Evolutionary conservation across 1,140 invertebrate genomes (phyloP), one percentile per base, ranked within the genome.

Genomic region (Cotesia typhae): DNA sequence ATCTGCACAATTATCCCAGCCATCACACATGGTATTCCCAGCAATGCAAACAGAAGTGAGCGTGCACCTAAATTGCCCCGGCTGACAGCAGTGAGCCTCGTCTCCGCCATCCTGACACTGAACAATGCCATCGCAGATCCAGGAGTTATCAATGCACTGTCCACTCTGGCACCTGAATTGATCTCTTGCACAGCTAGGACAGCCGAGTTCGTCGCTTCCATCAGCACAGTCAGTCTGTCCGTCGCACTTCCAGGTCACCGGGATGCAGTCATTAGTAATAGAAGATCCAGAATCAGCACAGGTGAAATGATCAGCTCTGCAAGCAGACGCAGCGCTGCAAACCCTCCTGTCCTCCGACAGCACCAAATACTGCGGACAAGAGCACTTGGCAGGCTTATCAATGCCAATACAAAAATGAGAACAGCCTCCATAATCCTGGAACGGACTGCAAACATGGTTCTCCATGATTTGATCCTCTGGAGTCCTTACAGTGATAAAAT

Each of bases 211-310:
- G 79, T 96, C 94, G 3, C 92, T 93, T 14, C 91, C 91, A 82
- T 96, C 95, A 1, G 89, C 86, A 87, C 96, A 98, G 83, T 98
- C 95, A 51, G 87, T 88, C 71, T 94, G 92, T 0, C 91, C 91
- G 83, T 97, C 95, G 83, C 95, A 97, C 61, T 91, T 92, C 95
- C 95, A 97, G 0, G 89, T 88, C 0, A 88, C 84, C 0, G 95
- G 95, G 73, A 98, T 95, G 83, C 96, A 98, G 74, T 93, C 90
- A 69, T 89, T 90, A 35, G 85, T 79, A 10, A 83, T 78, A 0
- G 78, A 79, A 3, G 84, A 82, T 10, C 81, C 84, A 0, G 85
- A 83, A 0, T 86, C 81, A 6, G 88, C 88, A 79, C 96, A 98
- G 0, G 91, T 91, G 79, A 96, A 97, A 77, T 94, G 90, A 79